Evolutionary conservation across 2,888 invertebrate genomes (phyloP), one percentile per base, ranked within the genome.

Genomic region (Pyrocoelia pectoralis): DNA sequence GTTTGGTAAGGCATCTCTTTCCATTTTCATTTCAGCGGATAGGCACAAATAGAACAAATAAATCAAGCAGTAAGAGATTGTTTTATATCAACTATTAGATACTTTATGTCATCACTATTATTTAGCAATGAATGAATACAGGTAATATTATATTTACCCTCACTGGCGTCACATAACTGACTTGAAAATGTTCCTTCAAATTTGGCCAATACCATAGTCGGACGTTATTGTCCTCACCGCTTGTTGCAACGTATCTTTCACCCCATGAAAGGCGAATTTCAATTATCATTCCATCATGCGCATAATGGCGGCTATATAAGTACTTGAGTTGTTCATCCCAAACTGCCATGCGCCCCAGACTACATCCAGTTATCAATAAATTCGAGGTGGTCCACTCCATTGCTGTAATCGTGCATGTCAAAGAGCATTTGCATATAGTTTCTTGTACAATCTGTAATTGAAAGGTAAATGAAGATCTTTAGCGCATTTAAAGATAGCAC

Each of bases 151-250:
- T n/a, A n/a, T n/a, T 56, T 46, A 56, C 55, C n/a, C 28, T 24
- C 1, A 56, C 33, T 13, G 46, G 46, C 1, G 55, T 10, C 1
- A 1, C 5, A 15, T 18, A 38, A 3, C 3, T 14, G 38, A 56
- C 38, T 38, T 56, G 33, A 18, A 56, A 56, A 14, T 49, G 18
- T 19, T 56, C 56, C 13, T 18, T 50, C 8, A 49, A 5, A 1
- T 3, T 12, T 1, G 50, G 56, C 55, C 55, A 56, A 13, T 10
- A n/a, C 55, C 55, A 56, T 12, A 56, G 2, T 29, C 55, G 24
- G 5, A 56, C 55, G 1, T 29, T 24, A n/a, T 15, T 17, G 14
- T 56, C 55, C 5, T 28, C 24, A 8, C 46, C 46, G 13, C 43
- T 29, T 1, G 55, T 56, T n/a, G 29, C 55, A 14, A 56, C 19